phyloP scores from a whole-genome alignment of 2,797 vertebrate genomes.

The Sitta carolinensis region DNA sequence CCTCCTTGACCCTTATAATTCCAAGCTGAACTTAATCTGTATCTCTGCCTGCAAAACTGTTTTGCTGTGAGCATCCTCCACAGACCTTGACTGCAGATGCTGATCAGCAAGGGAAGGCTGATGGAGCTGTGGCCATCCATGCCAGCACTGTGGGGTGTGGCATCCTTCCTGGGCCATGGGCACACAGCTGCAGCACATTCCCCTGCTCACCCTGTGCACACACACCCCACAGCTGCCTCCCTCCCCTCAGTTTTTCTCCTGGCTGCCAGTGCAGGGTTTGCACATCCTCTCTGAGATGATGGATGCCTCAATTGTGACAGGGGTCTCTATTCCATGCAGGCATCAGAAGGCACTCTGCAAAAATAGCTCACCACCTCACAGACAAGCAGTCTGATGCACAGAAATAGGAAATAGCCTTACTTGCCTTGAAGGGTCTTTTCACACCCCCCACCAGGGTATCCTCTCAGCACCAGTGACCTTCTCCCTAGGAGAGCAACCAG shows the following conservation, averaged over 20 bases:
- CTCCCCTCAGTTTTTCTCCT: background rate
- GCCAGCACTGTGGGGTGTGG: rapidly evolving
- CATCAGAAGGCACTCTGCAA: background rate
- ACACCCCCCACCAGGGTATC: background rate
- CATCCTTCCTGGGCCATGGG: background rate
- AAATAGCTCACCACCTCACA: background rate
- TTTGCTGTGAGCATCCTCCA: background rate
- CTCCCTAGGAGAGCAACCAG: slow-evolving; percentile 9
- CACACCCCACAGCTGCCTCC: background rate
- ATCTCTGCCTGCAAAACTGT: background rate
- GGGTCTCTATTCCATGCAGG: background rate
- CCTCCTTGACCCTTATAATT: background rate
- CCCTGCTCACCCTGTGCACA: background rate
- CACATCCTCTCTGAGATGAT: slow-evolving; percentile 4
- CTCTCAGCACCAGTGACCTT: slow-evolving; percentile 33
- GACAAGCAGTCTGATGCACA: background rate
- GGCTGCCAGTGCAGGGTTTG: background rate
- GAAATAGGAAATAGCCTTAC: slow-evolving; percentile 40
- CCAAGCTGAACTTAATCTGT: background rate
- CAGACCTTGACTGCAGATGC: background rate
- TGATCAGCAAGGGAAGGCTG: background rate
- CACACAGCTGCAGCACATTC: background rate
- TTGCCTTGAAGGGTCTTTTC: slow-evolving; percentile 16
- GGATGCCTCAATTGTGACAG: slow-evolving; percentile 52
- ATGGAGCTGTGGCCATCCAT: background rate